Conservation (phyloP, 2,888 invertebrate genomes). For the Mongoloraphidia duomilia region DNA sequence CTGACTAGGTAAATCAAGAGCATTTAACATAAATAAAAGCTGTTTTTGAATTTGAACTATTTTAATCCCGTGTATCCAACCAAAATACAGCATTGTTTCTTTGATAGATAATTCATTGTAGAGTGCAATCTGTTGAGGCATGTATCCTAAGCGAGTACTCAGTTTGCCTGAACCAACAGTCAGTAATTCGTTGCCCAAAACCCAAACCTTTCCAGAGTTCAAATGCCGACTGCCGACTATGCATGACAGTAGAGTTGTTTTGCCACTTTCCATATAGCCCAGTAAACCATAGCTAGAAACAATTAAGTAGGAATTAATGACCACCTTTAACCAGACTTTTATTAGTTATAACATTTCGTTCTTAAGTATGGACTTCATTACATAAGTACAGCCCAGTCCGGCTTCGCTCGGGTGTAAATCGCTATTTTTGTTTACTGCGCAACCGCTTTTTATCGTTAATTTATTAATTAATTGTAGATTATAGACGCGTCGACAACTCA, state of each 20-base stretch:
- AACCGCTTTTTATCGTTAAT: no score
- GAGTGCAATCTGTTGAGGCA: slow-evolving; percentile 87
- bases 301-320: no score
- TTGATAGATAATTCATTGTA: slow-evolving; percentile 87
- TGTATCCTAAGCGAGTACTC: slow-evolving; percentile 89
- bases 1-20: slow-evolving; percentile 78
- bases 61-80: slow-evolving; percentile 89
- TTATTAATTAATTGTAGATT: no score
- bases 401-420: no score
- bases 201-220: slow-evolving; percentile 78
- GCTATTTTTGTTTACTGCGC: no score
- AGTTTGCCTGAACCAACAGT: slow-evolving; percentile 82
- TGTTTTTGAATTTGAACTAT: slow-evolving; percentile 66
- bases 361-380: no score
- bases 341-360: no score
- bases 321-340: no score
- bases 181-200: slow-evolving; percentile 80
- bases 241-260: slow-evolving; percentile 87
- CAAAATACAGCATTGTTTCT: slow-evolving; percentile 93
- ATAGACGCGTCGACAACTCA: no score
- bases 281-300: slow-evolving; percentile 73
- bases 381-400: no score
- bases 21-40: slow-evolving; percentile 73
- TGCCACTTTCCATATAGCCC: slow-evolving; percentile 94
- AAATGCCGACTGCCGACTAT: slow-evolving; percentile 78